These are phyloP conservation scores for Ladona fulva DNA, from an alignment of 1,140 invertebrate genomes.

Conservation along the genomic window DNA sequence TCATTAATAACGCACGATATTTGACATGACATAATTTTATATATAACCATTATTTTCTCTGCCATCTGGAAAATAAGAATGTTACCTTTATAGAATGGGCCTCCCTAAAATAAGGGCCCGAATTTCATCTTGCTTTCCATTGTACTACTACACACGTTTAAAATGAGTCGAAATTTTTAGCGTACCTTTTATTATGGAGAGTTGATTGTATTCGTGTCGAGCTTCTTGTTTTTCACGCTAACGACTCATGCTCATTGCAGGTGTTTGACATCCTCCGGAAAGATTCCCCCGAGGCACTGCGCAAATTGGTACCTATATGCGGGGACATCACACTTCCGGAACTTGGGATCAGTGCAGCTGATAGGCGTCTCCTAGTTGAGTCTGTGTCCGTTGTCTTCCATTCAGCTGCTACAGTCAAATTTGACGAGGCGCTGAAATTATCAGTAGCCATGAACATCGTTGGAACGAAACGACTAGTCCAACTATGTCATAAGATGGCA, in stretches of 20 bases:
- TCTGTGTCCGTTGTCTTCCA: constrained; percentile 83
- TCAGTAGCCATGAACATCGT: constrained; percentile 55
- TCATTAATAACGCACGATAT: too few species aligned
- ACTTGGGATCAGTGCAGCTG: constrained; percentile 45
- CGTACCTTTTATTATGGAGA: too few species aligned
- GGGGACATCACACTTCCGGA: constrained; percentile 64
- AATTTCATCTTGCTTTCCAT: too few species aligned
- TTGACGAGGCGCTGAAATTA: constrained; percentile 70
- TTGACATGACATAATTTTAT: too few species aligned
- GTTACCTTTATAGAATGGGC: too few species aligned
- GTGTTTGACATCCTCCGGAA: constrained; percentile 38
- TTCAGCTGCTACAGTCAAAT: constrained; percentile 86
- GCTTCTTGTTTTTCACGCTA: too few species aligned
- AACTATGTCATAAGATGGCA: constrained; percentile 52
- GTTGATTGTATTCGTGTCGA: too few species aligned
- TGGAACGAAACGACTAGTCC: constrained; percentile 55
- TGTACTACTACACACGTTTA: too few species aligned
- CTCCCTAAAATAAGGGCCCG: too few species aligned
- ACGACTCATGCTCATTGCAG: constrained; percentile 28
- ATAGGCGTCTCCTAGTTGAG: constrained; percentile 49
- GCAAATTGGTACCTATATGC: constrained; percentile 65
- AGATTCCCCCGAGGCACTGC: constrained; percentile 38
- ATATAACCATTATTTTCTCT: too few species aligned
- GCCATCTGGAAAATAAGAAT: too few species aligned
- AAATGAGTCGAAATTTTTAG: too few species aligned